These are phyloP conservation scores for Uria aalge DNA, from an alignment of 2,113 vertebrate genomes.

Conservation along the genomic window DNA sequence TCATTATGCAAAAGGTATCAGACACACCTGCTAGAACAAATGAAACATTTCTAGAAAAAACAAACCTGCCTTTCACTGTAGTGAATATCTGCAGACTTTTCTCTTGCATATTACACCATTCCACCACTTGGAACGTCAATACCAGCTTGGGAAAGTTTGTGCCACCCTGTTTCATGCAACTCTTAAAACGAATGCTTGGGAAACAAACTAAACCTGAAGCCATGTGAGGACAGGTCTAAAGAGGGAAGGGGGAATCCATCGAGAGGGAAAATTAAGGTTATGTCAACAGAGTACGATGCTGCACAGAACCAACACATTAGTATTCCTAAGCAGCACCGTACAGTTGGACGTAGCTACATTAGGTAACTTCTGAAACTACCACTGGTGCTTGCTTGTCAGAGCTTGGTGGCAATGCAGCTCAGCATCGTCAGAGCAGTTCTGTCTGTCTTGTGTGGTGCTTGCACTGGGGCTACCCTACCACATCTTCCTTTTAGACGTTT, in stretches of 20 bases:
- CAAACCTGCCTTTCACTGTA: not conserved
- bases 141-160: not conserved
- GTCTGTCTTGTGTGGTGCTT: not conserved
- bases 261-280: not conserved
- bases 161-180: not conserved
- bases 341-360: not conserved
- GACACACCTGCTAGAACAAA: conserved; percentile 64
- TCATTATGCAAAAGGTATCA: conserved; percentile 62
- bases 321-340: not conserved
- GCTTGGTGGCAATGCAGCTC: not conserved
- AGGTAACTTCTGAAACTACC: not conserved
- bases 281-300: not conserved
- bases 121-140: not conserved
- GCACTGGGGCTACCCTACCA: not conserved
- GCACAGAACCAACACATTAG: not conserved
- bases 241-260: not conserved
- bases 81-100: not conserved
- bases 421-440: not conserved
- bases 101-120: not conserved
- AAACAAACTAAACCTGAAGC: conserved; percentile 10
- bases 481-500: not conserved
- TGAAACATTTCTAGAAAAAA: conserved; percentile 52
- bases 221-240: not conserved
- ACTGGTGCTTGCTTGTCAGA: not conserved
- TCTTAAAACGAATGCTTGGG: not conserved